A percentile compares a stretch with the other conserved stretches of the same genome.
These are phyloP conservation scores for Micrastur ruficollis DNA, from an alignment of 2,797 vertebrate genomes.

Conservation along the genomic window DNA sequence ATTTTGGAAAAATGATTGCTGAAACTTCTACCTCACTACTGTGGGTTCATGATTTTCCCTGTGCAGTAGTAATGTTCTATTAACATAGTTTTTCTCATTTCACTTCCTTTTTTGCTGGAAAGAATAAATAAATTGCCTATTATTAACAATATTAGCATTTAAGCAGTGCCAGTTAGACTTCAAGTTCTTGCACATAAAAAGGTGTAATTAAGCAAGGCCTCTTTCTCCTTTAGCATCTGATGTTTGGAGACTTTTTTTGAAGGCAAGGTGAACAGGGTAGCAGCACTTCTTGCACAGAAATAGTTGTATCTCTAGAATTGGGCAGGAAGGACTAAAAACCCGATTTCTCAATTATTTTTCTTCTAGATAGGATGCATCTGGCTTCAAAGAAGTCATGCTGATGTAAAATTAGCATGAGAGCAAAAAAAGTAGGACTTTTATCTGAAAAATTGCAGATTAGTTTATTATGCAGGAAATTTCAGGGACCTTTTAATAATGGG, in stretches of 20 bases:
- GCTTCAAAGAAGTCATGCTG: not conserved
- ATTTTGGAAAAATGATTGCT: not conserved
- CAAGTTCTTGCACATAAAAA: not conserved
- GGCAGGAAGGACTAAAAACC: not conserved
- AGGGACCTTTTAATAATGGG: not conserved
- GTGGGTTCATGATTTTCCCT: not conserved
- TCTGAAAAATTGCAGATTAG: not conserved
- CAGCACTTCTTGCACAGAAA: not conserved
- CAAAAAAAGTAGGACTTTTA: not conserved
- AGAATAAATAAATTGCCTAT: not conserved
- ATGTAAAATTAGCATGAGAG: not conserved
- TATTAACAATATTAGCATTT: not conserved
- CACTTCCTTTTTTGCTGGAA: not conserved
- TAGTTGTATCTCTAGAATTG: not conserved
- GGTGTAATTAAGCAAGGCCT: not conserved
- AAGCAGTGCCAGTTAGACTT: not conserved
- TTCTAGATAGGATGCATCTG: not conserved
- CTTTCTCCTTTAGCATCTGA: not conserved
- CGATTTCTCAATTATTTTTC: not conserved
- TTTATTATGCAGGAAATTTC: not conserved
- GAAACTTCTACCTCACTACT: not conserved
- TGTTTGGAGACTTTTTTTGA: not conserved
- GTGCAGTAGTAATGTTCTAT: not conserved
- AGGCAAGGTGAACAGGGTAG: not conserved
- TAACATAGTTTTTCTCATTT: not conserved